Base-by-base conservation (phyloP, 2,888 invertebrate species). In the Cheiracanthium punctorium region DNA sequence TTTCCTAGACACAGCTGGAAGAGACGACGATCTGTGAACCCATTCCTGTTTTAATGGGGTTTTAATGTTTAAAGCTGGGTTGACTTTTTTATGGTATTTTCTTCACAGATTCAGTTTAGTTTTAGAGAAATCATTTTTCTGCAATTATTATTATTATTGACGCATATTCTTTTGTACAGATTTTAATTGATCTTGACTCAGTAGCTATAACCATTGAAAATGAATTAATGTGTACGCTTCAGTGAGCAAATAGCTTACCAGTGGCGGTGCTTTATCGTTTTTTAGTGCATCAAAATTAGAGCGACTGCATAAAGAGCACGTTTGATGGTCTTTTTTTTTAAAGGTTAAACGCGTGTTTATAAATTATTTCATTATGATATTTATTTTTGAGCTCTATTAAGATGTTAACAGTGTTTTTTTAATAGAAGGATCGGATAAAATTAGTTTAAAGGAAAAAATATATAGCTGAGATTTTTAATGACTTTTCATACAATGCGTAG, bases 21-120 rank as follows among this genome's bases (percentile, higher is more conserved):
- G 79, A 32, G 29, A 52, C 79, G 58, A 30, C 74, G 79, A 73
- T 24, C 74, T 77, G 79, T 85, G 70, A 85, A 85, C 79, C 79
- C 73, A 32, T 74, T 69, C 52, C 74, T 41, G 69, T 79, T 85
- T 86, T 86, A 86, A 86, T 80, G 85, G 85, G 74, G 80, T 80
- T 86, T 86, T 86, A 86, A 86, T 86, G 85, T 86, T 80, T 86
- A 75, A 80, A 86, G 71, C 70, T 64, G 43, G 29, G 10, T 37
- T 20, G 75, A 33, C 43, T 37, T 29, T 41, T 72, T 58, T 7
- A 20, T 80, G 20, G 32, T 80, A 37, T 64, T 80, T 72, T 80
- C 72, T 41, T 71, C 14, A 17, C 71, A 43, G 77, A 33, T 82
- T 52, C 32, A 32, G 58, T 69, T 52, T 79, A 30, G 24, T 48